Evolutionary conservation across 30 jellyfish, hydroid and myxozoan species (phyloP).

Genomic region (Chrysaora quinquecirrha): DNA sequence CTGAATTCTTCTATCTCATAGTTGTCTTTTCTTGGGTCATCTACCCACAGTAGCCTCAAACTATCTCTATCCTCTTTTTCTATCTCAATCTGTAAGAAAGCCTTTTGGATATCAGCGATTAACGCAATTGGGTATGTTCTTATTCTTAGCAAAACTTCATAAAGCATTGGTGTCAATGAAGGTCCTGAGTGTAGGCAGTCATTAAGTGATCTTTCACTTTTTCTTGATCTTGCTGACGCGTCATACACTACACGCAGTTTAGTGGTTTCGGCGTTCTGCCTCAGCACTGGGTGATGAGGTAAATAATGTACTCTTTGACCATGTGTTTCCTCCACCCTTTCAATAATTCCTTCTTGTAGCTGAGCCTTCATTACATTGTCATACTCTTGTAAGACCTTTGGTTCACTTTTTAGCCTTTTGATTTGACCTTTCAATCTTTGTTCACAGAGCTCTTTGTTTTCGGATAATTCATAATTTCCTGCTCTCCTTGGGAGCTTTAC

Average conservation of each 20-base stretch:
- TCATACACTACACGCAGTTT: slow-evolving; percentile 49
- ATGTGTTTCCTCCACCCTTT: slow-evolving; percentile 35
- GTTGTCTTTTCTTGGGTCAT: neutral
- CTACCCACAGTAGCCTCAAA: slow-evolving; percentile 39
- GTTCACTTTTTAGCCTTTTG: slow-evolving; percentile 13
- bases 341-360: slow-evolving; percentile 2
- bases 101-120: slow-evolving; percentile 55
- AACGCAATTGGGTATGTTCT: slow-evolving; percentile 1
- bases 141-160: slow-evolving; percentile 37
- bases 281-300: slow-evolving; percentile 55
- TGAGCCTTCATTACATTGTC: slow-evolving; percentile 56
- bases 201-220: slow-evolving; percentile 37
- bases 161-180: slow-evolving; percentile 35
- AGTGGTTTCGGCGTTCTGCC: slow-evolving; percentile 37
- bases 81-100: slow-evolving; percentile 17
- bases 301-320: slow-evolving; percentile 60
- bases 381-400: slow-evolving; percentile 35
- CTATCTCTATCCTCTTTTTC: slow-evolving; percentile 35
- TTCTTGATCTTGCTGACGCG: slow-evolving; percentile 18
- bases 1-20: neutral
- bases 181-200: slow-evolving; percentile 66
- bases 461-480: slow-evolving; percentile 1
- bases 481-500: slow-evolving; percentile 51
- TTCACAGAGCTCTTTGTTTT: slow-evolving; percentile 1
- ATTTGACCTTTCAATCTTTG: slow-evolving; percentile 27